A percentile compares a stretch with the other conserved stretches of the same genome.
These are phyloP conservation scores for Anas platyrhynchos DNA, from an alignment of 2,113 vertebrate species.

Conservation along the genomic window DNA sequence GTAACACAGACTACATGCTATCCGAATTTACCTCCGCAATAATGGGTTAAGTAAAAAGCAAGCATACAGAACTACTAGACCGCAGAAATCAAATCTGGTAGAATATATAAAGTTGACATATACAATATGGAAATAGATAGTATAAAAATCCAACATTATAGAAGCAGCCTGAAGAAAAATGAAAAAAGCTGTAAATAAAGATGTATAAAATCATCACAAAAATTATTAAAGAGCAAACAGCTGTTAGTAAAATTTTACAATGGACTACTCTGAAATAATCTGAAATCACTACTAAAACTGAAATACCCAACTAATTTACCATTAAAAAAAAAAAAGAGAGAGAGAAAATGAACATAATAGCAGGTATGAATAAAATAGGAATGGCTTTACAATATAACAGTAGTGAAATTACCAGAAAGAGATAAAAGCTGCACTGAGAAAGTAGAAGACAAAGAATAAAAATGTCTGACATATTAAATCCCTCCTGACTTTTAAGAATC, in stretches of 20 bases:
- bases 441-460: background rate
- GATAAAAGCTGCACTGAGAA: background rate
- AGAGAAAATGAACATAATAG: background rate
- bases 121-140: background rate
- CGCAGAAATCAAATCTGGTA: background rate
- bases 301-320: background rate
- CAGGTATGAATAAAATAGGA: background rate
- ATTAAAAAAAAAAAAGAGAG: conserved; percentile 2
- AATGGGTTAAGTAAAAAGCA: background rate
- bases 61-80: background rate
- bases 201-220: background rate
- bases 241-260: background rate
- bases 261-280: background rate
- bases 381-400: background rate
- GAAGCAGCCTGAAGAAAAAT: conserved; percentile 20
- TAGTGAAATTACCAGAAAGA: conserved; percentile 3
- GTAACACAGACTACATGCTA: background rate
- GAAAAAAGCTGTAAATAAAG: background rate
- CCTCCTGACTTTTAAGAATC: background rate
- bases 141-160: background rate
- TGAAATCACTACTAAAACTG: background rate
- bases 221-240: background rate
- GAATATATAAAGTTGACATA: background rate
- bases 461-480: background rate
- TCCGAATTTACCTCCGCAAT: background rate